Evolutionary conservation across 2,797 vertebrate species (phyloP).

Genomic region (Tragopan temminckii): DNA sequence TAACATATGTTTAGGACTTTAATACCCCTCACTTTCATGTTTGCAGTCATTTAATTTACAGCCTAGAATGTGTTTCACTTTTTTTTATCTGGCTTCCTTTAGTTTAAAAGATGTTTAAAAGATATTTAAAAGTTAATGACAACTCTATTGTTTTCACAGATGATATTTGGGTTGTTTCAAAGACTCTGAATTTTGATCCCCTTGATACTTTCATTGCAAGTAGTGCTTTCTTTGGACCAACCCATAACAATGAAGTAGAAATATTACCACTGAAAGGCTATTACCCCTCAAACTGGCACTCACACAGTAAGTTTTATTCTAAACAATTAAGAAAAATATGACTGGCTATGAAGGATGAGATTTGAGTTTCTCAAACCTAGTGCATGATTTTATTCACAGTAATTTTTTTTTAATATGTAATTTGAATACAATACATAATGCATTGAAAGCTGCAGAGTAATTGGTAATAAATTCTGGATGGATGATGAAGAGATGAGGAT

Average conservation of each 20-base stretch:
- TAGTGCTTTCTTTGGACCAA: constrained; percentile 85
- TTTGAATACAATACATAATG: not conserved
- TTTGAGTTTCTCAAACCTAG: not conserved
- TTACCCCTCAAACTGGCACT: constrained; percentile 81
- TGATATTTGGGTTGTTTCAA: constrained; percentile 87
- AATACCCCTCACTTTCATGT: not conserved
- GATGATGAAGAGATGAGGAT: not conserved
- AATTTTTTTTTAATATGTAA: not conserved
- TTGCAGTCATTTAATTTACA: not conserved
- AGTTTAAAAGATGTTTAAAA: not conserved
- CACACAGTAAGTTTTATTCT: constrained; percentile 75
- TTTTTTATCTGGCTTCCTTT: not conserved
- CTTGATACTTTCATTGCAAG: constrained; percentile 83
- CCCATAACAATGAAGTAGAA: constrained; percentile 82
- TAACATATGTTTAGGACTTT: not conserved
- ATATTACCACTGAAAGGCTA: constrained; percentile 83
- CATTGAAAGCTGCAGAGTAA: not conserved
- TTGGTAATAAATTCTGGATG: not conserved
- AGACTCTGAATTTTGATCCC: constrained; percentile 81
- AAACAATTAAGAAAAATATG: not conserved
- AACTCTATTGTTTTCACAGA: constrained; percentile 69
- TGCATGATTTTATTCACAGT: not conserved
- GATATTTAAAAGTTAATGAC: not conserved
- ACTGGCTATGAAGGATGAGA: not conserved
- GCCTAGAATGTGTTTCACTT: not conserved